Evolutionary conservation across 2,888 invertebrate genomes (phyloP).

Genomic region (Himalopsyche anomala): DNA sequence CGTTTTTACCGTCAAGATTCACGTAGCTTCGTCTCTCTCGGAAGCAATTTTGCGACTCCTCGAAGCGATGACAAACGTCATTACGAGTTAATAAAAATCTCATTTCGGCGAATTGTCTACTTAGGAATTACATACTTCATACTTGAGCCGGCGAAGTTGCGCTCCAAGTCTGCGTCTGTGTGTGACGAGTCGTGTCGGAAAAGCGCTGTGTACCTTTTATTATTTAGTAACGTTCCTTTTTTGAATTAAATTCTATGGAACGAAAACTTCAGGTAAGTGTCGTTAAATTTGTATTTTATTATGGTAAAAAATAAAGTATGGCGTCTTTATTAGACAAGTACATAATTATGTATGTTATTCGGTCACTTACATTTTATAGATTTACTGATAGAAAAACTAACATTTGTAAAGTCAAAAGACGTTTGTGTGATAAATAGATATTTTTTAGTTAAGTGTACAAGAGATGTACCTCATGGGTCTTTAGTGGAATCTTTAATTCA

Average conservation of each 20-base stretch:
- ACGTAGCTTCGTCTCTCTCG: conserved; percentile 37
- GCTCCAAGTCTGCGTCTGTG: not conserved
- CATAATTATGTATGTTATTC: too few relatives aligned
- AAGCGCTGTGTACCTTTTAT: conserved; percentile 18
- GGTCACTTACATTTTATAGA: too few relatives aligned
- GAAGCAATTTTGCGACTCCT: conserved; percentile 65
- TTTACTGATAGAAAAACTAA: too few relatives aligned
- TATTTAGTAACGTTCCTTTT: conserved; percentile 22
- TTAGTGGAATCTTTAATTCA: too few relatives aligned
- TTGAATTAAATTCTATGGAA: not conserved
- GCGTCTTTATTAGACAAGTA: too few relatives aligned
- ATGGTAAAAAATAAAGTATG: too few relatives aligned
- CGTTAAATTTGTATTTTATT: too few relatives aligned
- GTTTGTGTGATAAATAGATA: too few relatives aligned
- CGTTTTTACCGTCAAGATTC: conserved; percentile 27
- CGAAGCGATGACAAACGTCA: conserved; percentile 66
- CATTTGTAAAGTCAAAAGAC: too few relatives aligned
- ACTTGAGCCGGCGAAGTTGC: conserved; percentile 19
- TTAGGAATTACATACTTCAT: conserved; percentile 37
- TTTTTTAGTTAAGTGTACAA: too few relatives aligned
- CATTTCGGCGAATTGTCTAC: conserved; percentile 59
- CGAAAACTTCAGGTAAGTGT: not conserved
- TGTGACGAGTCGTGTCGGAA: not conserved
- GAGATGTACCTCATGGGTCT: too few relatives aligned
- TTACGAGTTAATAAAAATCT: conserved; percentile 66